These are phyloP conservation scores for Drosophila tropicalis DNA, from an alignment of 1,140 invertebrate species.

Conservation along the genomic window DNA sequence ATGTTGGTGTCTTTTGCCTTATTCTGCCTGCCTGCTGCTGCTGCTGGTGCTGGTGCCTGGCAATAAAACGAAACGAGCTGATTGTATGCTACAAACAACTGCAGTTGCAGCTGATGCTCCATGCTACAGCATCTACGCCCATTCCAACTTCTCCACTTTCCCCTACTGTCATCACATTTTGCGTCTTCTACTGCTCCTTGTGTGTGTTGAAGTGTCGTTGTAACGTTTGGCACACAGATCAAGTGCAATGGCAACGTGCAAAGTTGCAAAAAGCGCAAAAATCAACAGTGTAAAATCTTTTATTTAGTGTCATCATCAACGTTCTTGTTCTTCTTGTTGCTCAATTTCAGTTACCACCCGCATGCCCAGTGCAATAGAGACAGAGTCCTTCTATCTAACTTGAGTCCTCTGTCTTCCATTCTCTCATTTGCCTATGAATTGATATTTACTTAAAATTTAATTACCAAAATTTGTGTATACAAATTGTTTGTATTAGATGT, in stretches of 20 bases:
- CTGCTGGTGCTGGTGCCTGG: slow-evolving; percentile 50
- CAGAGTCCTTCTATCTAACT: slow-evolving; percentile 4
- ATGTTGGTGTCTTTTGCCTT: slow-evolving; percentile 19
- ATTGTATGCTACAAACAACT: slow-evolving; percentile 79
- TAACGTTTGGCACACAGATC: slow-evolving; percentile 81
- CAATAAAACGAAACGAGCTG: slow-evolving; percentile 81
- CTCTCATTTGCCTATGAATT: slow-evolving; percentile 60
- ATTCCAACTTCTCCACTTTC: no score
- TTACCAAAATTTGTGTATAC: slow-evolving; percentile 66
- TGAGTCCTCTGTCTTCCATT: slow-evolving; percentile 17
- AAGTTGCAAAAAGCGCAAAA: slow-evolving; percentile 81
- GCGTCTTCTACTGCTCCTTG: slow-evolving; percentile 27
- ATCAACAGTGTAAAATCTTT: slow-evolving; percentile 81
- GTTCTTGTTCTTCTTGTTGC: slow-evolving; percentile 47
- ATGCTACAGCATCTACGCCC: neutral
- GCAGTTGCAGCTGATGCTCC: slow-evolving; percentile 54
- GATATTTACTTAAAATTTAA: slow-evolving; percentile 74
- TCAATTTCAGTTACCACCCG: slow-evolving; percentile 44
- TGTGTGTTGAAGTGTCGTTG: slow-evolving; percentile 67
- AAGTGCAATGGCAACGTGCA: slow-evolving; percentile 80
- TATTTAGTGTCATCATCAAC: slow-evolving; percentile 77
- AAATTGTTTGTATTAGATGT: slow-evolving; percentile 16
- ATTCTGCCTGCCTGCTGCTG: slow-evolving; percentile 17
- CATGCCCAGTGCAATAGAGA: slow-evolving; percentile 22
- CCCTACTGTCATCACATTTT: neutral